phyloP scores from a whole-genome alignment of 1,140 invertebrate genomes.

The Drosophila orosa region DNA sequence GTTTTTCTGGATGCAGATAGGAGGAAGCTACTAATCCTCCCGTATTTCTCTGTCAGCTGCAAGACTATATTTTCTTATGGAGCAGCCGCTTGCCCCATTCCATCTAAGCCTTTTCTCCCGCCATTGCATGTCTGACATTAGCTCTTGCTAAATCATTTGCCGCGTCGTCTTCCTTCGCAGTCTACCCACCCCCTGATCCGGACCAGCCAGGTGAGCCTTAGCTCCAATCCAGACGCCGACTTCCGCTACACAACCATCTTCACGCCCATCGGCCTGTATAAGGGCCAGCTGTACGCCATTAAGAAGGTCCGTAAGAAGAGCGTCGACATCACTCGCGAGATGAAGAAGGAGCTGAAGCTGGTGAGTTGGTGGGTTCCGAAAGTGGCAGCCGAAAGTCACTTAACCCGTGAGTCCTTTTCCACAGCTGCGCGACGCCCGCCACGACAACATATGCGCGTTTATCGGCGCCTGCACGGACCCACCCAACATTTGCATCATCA shows the following conservation, averaged over 20 bases:
- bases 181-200: constrained; percentile 87
- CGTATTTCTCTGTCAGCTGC: background rate
- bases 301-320: constrained; percentile 93
- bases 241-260: constrained; percentile 94
- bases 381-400: background rate
- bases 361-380: constrained; percentile 85
- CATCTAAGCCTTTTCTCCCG: constrained; percentile 13
- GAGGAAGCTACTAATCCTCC: background rate
- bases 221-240: constrained; percentile 93
- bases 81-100: background rate
- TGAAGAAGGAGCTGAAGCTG: constrained; percentile 98
- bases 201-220: constrained; percentile 93
- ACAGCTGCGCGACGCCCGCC: constrained; percentile 94
- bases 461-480: constrained; percentile 97
- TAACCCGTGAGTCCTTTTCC: background rate
- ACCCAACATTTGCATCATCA: constrained; percentile 94
- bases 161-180: constrained; percentile 63
- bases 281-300: constrained; percentile 92
- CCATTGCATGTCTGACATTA: constrained; percentile 50
- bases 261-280: constrained; percentile 94
- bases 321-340: constrained; percentile 94
- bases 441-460: constrained; percentile 96
- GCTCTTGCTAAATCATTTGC: constrained; percentile 54
- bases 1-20: background rate
- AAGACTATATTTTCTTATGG: background rate